phyloP scores from a whole-genome alignment of 2,113 vertebrate species.

The Colinus virginianus region DNA sequence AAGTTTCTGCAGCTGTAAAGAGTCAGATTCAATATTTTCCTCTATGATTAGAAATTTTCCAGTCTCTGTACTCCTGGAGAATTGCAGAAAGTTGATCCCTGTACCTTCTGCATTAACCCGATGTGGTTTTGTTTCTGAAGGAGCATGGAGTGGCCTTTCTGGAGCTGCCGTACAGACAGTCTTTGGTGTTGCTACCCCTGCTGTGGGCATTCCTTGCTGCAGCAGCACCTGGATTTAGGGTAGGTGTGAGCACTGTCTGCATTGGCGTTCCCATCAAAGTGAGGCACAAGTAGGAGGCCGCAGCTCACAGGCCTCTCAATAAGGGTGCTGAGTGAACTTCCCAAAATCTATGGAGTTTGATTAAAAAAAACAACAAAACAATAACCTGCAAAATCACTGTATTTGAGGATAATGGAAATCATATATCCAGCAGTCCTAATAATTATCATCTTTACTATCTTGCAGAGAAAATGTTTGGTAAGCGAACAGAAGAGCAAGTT shows the following conservation, averaged over 20 bases:
- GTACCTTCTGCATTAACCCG: not conserved
- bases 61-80: fast-evolving
- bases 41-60: not conserved
- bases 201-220: not conserved
- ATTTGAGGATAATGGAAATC: not conserved
- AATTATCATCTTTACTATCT: not conserved
- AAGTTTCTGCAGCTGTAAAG: not conserved
- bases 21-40: not conserved
- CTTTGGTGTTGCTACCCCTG: not conserved
- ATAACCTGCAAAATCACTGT: not conserved
- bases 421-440: not conserved
- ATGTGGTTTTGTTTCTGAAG: not conserved
- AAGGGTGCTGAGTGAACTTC: not conserved
- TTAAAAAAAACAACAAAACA: no score
- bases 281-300: not conserved
- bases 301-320: not conserved
- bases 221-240: not conserved
- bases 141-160: fast-evolving
- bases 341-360: not conserved
- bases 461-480: not conserved
- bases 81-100: not conserved
- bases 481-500: not conserved
- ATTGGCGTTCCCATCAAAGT: not conserved
- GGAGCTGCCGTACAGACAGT: not conserved
- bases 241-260: not conserved